Conservation (phyloP, 2,888 invertebrate species). For the Baccha elongata region DNA sequence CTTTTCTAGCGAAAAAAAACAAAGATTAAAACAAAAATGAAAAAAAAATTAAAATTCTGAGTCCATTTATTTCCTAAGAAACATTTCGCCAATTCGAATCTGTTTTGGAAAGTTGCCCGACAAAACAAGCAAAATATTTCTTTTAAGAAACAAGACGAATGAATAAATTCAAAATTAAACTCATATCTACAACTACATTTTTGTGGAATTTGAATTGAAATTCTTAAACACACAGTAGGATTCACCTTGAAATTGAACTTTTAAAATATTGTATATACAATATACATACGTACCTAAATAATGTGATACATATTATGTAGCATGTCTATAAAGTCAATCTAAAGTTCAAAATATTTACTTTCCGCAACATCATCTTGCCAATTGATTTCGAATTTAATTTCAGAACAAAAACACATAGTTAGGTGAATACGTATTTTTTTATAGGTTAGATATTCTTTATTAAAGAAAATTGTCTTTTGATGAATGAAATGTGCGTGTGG, state of each 20-base stretch:
- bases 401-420: background rate
- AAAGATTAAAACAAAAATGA: background rate
- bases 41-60: background rate
- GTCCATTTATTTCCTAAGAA: background rate
- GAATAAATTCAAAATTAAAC: background rate
- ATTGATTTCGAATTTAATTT: constrained; percentile 21
- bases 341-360: constrained; percentile 39
- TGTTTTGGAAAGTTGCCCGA: constrained; percentile 9
- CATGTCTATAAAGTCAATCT: constrained; percentile 22
- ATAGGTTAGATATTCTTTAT: background rate
- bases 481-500: constrained; percentile 4
- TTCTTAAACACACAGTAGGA: background rate
- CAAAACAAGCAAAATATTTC: background rate
- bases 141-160: background rate
- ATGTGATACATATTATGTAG: too few species aligned
- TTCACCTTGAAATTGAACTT: constrained; percentile 56
- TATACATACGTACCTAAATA: background rate
- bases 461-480: constrained; percentile 24
- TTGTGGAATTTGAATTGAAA: background rate
- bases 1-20: too few species aligned
- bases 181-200: background rate
- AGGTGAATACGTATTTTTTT: too few species aligned
- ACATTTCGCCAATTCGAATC: background rate
- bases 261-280: background rate
- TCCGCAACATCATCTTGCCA: background rate